A percentile compares a stretch with the other conserved stretches of the same genome.
phyloP scores from a whole-genome alignment of 2,888 invertebrate species.

The Enchytraeus crypticus region DNA sequence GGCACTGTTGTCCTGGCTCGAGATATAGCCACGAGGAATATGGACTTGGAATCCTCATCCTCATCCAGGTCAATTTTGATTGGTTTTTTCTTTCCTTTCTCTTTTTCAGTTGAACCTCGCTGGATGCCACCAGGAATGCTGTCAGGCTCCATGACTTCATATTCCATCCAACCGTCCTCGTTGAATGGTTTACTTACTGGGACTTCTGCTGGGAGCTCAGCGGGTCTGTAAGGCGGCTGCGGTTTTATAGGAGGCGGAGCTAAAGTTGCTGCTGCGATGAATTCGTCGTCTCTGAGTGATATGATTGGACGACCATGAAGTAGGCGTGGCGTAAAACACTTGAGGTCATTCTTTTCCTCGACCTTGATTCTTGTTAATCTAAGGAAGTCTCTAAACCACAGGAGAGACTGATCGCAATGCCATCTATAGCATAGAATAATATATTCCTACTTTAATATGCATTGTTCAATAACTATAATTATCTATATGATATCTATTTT shows the following conservation, averaged over 20 bases:
- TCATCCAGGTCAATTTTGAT: too few species aligned
- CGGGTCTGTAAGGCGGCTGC: neutral
- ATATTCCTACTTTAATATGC: constrained; percentile 15
- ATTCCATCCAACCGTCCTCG: neutral
- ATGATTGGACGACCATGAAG: constrained; percentile 20
- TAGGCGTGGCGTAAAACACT: constrained; percentile 23
- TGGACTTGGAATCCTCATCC: neutral
- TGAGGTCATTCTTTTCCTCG: constrained; percentile 8
- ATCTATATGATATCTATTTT: too few species aligned
- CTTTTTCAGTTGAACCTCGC: too few species aligned
- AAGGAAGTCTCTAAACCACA: constrained; percentile 27
- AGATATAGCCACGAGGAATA: neutral
- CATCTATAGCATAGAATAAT: constrained; percentile 20
- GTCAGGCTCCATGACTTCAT: neutral
- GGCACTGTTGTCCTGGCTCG: neutral
- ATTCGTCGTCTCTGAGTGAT: constrained; percentile 15
- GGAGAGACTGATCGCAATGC: constrained; percentile 26
- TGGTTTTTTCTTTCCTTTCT: too few species aligned
- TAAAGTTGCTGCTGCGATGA: neutral
- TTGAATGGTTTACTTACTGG: too few species aligned
- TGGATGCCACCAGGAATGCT: neutral
- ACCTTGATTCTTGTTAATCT: constrained; percentile 9
- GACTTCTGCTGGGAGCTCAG: neutral
- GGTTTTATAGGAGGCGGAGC: neutral
- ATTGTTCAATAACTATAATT: constrained; percentile 11